Conservation (phyloP, 2,797 vertebrate species). For the Sus cebifrons region DNA sequence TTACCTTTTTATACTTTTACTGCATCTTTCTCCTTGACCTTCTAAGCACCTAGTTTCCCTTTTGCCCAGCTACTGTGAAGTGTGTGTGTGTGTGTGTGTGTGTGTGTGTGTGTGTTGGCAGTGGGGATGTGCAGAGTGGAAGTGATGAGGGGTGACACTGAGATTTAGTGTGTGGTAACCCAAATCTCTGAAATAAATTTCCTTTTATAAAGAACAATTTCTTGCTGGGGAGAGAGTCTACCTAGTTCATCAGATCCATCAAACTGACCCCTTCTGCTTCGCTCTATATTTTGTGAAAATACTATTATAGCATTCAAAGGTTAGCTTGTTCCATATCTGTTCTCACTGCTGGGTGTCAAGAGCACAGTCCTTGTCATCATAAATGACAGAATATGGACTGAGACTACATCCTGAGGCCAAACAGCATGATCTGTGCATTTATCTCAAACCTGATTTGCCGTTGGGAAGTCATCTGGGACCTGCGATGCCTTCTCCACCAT, state of each 20-base stretch:
- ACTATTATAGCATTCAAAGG: not conserved
- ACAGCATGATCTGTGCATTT: not conserved
- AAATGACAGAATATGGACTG: not conserved
- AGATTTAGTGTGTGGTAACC: not conserved
- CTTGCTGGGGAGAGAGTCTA: not conserved
- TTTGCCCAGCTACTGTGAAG: not conserved
- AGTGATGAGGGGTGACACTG: not conserved
- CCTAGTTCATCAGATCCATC: constrained; percentile 15
- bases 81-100: too few relatives aligned
- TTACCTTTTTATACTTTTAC: not conserved
- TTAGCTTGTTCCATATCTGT: constrained; percentile 5
- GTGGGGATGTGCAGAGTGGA: not conserved
- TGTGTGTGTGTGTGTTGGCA: not conserved
- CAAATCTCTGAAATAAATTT: not conserved
- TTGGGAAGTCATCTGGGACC: not conserved
- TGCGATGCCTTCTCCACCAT: not conserved
- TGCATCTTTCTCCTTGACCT: not conserved
- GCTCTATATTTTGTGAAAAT: constrained; percentile 27
- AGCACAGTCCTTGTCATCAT: not conserved
- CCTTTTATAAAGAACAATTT: not conserved
- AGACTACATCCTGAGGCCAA: not conserved
- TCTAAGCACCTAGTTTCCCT: not conserved
- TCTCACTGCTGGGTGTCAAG: not conserved
- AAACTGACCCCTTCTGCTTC: not conserved
- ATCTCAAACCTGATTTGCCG: not conserved